These are phyloP conservation scores for Clitarchus hookeri DNA, from an alignment of 2,888 invertebrate species.

Conservation along the genomic window DNA sequence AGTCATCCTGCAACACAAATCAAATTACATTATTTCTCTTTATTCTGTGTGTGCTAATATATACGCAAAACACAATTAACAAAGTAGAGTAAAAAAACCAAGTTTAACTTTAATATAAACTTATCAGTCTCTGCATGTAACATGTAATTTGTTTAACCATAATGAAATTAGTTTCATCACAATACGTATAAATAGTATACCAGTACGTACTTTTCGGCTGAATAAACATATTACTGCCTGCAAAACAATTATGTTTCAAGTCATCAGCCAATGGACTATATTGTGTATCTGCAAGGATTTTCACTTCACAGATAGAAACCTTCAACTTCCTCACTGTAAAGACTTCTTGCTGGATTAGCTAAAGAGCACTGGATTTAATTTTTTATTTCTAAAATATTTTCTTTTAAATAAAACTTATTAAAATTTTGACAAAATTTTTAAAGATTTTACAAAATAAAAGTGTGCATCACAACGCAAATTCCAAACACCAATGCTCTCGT, in stretches of 20 bases:
- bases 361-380: background rate
- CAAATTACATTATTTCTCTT: background rate
- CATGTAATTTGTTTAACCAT: too few species aligned
- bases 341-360: background rate
- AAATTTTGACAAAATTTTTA: background rate
- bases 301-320: background rate
- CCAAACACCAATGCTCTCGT: background rate
- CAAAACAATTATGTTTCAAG: background rate
- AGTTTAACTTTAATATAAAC: background rate
- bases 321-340: background rate
- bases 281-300: background rate
- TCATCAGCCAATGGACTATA: constrained; percentile 7
- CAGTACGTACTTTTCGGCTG: too few species aligned
- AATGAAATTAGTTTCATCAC: background rate
- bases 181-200: background rate
- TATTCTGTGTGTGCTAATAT: background rate
- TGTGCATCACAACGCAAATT: background rate
- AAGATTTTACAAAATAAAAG: background rate
- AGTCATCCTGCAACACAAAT: background rate
- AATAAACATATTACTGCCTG: too few species aligned
- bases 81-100: background rate
- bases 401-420: too few species aligned
- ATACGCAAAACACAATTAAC: background rate
- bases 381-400: background rate
- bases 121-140: too few species aligned